Evolutionary conservation across 2,888 invertebrate genomes (phyloP), one percentile per base, ranked within the genome.

Genomic region (Rhopalosiphum nymphaeae): DNA sequence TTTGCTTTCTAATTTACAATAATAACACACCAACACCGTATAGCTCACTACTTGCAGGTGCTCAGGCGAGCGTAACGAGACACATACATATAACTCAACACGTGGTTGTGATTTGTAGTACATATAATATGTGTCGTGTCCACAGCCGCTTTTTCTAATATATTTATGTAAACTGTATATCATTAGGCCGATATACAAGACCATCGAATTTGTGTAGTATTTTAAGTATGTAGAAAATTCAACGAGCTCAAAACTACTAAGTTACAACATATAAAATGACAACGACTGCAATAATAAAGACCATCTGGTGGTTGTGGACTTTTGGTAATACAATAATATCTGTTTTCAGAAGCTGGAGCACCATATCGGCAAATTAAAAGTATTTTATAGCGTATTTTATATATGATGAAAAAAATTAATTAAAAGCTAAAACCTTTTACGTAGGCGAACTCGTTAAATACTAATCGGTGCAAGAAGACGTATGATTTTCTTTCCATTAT

Each of bases 1-100:
- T 78, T 78, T 78, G 36, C 78, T 78, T 78, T 78, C 78, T 78
- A 78, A 36, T 78, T 78, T 78, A 42, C 36, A 78, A 78, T 78
- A 21, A 36, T 78, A 36, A 36, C 36, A 78, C 9, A 36, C 78
- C 9, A 78, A 36, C 78, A 78, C 21, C 78, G 9, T 21, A 42
- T 78, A 78, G 36, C 9, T 78, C 36, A 78, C 2, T 78, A 0
- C 21, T 78, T 67, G 36, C 21, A 1, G 9, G 36, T 78, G 78
- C 21, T 78, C 78, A 42, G 36, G 36, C 78, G 2, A 78, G 36
- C 21, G 21, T 36, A 36, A 16, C 36, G 78, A 42, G 21, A 36
- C 9, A 78, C 9, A 78, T 21, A 78, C n/a, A 36, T 4, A 67
- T n/a, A 36, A 67, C 21, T 78, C 78, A 42, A 78, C 36, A 21